Evolutionary conservation across 2,888 invertebrate genomes (phyloP).

Genomic region (Drosophila aldrichi): DNA sequence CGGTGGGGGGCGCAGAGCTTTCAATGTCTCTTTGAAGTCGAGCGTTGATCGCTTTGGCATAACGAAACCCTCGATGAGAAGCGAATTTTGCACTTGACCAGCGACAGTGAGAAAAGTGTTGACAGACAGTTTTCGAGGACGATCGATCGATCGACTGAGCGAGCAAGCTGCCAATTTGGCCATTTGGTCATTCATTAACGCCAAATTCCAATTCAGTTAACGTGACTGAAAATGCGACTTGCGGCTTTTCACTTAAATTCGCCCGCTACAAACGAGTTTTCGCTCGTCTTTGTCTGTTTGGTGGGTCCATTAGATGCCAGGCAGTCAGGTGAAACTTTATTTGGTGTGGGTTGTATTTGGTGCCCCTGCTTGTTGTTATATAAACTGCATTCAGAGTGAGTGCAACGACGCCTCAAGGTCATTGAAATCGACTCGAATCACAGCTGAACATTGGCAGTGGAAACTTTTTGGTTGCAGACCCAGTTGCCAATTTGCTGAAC

Average conservation of each 20-base stretch:
- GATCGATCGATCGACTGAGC: slow-evolving; percentile 8
- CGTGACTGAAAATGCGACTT: slow-evolving; percentile 56
- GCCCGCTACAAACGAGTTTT: slow-evolving; percentile 68
- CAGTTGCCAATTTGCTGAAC: slow-evolving; percentile 39
- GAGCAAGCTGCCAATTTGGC: slow-evolving; percentile 43
- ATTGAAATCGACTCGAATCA: slow-evolving; percentile 69
- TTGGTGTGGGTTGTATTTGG: slow-evolving; percentile 52
- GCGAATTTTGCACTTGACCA: slow-evolving; percentile 57
- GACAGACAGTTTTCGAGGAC: slow-evolving; percentile 34
- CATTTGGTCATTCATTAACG: slow-evolving; percentile 47
- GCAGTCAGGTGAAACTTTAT: slow-evolving; percentile 71
- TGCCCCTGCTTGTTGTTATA: slow-evolving; percentile 47
- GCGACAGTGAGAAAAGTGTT: slow-evolving; percentile 37
- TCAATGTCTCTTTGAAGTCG: slow-evolving; percentile 56
- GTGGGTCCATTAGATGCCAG: slow-evolving; percentile 30
- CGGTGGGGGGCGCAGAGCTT: slow-evolving; percentile 1
- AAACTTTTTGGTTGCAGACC: slow-evolving; percentile 18
- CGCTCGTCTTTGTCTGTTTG: slow-evolving; percentile 30
- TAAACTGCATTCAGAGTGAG: slow-evolving; percentile 45
- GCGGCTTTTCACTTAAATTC: slow-evolving; percentile 69
- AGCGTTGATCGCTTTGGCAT: slow-evolving; percentile 44
- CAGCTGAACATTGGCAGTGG: slow-evolving; percentile 28
- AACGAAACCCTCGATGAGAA: slow-evolving; percentile 57
- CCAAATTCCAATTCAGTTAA: slow-evolving; percentile 51
- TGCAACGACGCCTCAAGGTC: slow-evolving; percentile 73